Evolutionary conservation across 2,888 invertebrate genomes (phyloP), one percentile per base, ranked within the genome.

Genomic region (Dexiosoma caninum): DNA sequence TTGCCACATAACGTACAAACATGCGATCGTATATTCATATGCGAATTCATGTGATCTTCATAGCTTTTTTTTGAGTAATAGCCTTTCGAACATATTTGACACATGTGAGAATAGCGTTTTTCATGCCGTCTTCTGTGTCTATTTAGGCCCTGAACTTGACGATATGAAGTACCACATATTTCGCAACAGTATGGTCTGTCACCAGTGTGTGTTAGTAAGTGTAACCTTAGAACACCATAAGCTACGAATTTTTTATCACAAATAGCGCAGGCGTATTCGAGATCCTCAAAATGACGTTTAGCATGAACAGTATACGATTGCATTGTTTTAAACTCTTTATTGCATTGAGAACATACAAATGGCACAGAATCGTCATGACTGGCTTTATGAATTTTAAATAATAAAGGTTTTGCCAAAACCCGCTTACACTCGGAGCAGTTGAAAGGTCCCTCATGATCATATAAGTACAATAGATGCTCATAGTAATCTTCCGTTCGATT

Each of bases 21-120:
- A 16, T 74, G 70, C 14, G 46, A 57, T 21, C 80, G 70, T 62
- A 74, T 77, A 10, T 82, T 81, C 46, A 53, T 57, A n/a, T 82
- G 80, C 1, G 78, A 78, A 30, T 71, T 74, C 78, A 78, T 78
- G 27, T 82, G 82, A 42, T 75, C 75, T n/a, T 64, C 66, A 42
- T 75, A 69, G 8, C 55, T 51, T 27, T 59, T 57, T 46, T 75
- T 75, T 8, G 55, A 35, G 62, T 71, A 78, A 49, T 70, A 81
- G 0, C 78, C 78, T 55, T 78, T 81, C 5, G 81, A 70, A 42
- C 81, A 81, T 40, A 81, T 51, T 19, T 53, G 46, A 23, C 81
- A 81, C 16, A 40, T 46, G 14, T 75, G 67, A 0, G 69, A 59
- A 55, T 67, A 71, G 7, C 69, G 51, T 37, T 72, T 78, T 21